Base-by-base conservation (phyloP, 2,797 vertebrate species). In the Chromobotia macracanthus region DNA sequence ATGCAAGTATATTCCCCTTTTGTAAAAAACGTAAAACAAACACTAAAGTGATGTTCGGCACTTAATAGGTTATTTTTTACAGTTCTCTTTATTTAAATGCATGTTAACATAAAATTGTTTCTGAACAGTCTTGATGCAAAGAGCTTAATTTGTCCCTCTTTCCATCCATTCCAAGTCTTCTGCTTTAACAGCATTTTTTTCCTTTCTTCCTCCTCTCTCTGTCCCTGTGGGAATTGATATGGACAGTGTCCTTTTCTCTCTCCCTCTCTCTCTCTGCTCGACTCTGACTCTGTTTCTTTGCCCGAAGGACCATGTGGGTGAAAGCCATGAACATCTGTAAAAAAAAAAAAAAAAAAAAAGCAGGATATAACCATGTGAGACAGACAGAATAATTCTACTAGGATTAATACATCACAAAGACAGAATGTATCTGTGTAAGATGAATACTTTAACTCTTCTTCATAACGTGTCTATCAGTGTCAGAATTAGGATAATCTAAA, bases 301-400 rank as follows among this genome's bases (percentile, higher is more conserved):
- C 90, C 23, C 90, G 87, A 2, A 96, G 93, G 5, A 95, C 94
- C 92, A 95, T 93, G 87, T 87, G 89, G 2, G 94, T 95, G 85
- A 95, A 94, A 1, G 94, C 92, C 87, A 95, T 94, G 87, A 96
- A 96, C 95, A 96, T 96, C 95, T 96, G 87, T 0, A 3, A 44
- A 56, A 66, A 67, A 38, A 53, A 58, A n/a, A n/a, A n/a, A n/a
- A n/a, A n/a, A n/a, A n/a, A n/a, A n/a, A n/a, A n/a, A n/a, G n/a
- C 5, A 66, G 1, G 41, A 61, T 56, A 48, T 65, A 38, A 19
- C 5, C 21, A 60, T 53, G 16, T 15, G 16, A 61, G 2, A 28
- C 8, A 7, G 28, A 41, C 16, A 38, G 44, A 18, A 38, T 66
- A 19, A 19, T 21, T 19, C n/a, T 68, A 19, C 23, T 10, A 4